Base-by-base conservation (phyloP, 2,797 vertebrate species). In the Xenopus petersii region DNA sequence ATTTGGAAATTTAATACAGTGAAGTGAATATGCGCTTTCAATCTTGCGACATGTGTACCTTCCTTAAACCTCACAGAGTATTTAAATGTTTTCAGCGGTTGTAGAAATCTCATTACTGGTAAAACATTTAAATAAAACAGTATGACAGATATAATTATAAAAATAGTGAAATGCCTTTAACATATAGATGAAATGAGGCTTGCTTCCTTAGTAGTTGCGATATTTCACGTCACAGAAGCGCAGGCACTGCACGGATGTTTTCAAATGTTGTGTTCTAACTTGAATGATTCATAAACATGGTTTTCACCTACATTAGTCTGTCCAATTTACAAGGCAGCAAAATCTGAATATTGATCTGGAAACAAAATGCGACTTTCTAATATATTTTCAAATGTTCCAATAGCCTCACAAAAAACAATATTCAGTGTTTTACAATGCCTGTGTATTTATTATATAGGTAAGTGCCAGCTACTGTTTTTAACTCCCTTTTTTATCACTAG, bases 1-100 rank as follows among this genome's bases (percentile, higher is more conserved):
- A 63, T 63, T 71, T 63, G 16, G 46, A 62, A 71, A 24, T 16
- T 73, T 58, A 46, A 56, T 46, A 55, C 12, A 56, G 49, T 73
- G 7, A 65, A 56, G 12, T 60, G 21, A 51, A 47, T 56, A 47
- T 10, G 17, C 56, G 8, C 26, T 30, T 55, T 55, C 17, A 36
- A 33, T 36, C 15, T 33, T 60, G 42, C 66, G 30, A 11, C 58
- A 16, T 58, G 16, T 59, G n/a, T 70, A 46, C 24, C 49, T 42
- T 60, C 49, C 67, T 65, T 10, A 64, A 12, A 58, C 51, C 16
- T 65, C 21, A 64, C 67, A 48, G 15, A 46, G 46, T 21, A 49
- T 71, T 67, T 74, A 54, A 68, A 67, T 64, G 49, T 65, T 66
- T 65, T n/a, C n/a, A n/a, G n/a, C n/a, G n/a, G n/a, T n/a, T n/a